Percentiles rank a stretch among this genome's conserved stretches.
phyloP scores from a whole-genome alignment of 2,113 vertebrate genomes.

The Mastomys natalensis region DNA sequence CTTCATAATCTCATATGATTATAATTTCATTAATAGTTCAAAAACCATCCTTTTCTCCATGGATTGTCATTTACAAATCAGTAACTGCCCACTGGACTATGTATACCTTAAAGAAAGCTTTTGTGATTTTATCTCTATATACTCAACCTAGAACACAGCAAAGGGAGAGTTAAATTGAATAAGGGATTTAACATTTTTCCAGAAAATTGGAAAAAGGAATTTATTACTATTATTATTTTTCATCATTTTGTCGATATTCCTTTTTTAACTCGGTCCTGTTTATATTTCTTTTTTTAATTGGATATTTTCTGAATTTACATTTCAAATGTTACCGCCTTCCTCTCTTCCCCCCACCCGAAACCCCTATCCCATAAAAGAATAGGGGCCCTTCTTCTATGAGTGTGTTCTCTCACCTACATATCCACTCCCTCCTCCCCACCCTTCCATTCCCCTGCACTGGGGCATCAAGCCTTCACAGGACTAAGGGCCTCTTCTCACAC shows the following conservation, averaged over 20 bases:
- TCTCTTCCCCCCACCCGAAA: no score
- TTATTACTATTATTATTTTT: not conserved
- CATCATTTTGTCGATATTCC: not conserved
- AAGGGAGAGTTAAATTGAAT: not conserved
- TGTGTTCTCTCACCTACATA: no score
- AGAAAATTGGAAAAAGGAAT: not conserved
- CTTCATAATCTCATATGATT: not conserved
- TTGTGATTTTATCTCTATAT: not conserved
- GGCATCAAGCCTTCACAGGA: no score
- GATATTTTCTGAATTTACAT: no score
- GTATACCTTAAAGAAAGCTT: not conserved
- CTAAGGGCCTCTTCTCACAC: no score
- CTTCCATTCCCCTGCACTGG: no score
- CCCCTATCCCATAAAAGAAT: no score
- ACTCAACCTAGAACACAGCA: not conserved
- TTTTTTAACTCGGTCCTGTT: no score
- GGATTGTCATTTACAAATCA: not conserved
- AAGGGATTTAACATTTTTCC: not conserved
- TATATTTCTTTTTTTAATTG: no score
- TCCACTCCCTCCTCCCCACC: no score
- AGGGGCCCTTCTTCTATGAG: no score
- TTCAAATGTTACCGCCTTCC: no score
- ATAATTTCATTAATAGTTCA: constrained; percentile 40
- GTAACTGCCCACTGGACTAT: not conserved
- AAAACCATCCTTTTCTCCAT: not conserved